Evolutionary conservation across 2,797 vertebrate species (phyloP).

Genomic region (Chrosomus eos): DNA sequence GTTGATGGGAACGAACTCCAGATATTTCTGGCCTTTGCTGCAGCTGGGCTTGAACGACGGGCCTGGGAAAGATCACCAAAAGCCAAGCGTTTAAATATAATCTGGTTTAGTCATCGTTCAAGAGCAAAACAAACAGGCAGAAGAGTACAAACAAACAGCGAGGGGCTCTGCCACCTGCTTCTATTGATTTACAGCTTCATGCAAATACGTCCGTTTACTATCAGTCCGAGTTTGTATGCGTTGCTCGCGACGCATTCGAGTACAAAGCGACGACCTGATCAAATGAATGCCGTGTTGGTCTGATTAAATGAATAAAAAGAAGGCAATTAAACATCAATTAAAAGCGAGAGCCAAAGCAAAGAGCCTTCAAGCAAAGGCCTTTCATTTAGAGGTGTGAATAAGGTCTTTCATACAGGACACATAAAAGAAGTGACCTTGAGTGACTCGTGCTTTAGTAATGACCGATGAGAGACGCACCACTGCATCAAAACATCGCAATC

Average conservation of each 20-base stretch:
- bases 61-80: constrained; percentile 74
- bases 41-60: constrained; percentile 96
- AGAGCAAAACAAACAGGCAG: constrained; percentile 32
- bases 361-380: neutral
- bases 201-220: constrained; percentile 20
- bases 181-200: constrained; percentile 35
- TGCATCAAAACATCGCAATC: constrained; percentile 13
- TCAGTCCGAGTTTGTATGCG: neutral
- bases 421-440: constrained; percentile 47
- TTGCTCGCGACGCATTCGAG: neutral
- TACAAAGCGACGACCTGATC: constrained; percentile 15
- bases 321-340: constrained; percentile 18
- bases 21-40: constrained; percentile 94
- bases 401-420: constrained; percentile 1
- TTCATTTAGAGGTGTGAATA: constrained; percentile 17
- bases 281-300: neutral
- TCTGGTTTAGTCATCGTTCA: constrained; percentile 44
- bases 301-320: constrained; percentile 33
- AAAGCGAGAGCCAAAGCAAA: constrained; percentile 26
- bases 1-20: constrained; percentile 98
- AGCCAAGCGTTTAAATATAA: constrained; percentile 42
- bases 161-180: constrained; percentile 41
- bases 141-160: constrained; percentile 20
- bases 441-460: constrained; percentile 10
- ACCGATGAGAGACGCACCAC: neutral